Conservation (phyloP, 2,888 invertebrate species). For the Sthenelais limicola region DNA sequence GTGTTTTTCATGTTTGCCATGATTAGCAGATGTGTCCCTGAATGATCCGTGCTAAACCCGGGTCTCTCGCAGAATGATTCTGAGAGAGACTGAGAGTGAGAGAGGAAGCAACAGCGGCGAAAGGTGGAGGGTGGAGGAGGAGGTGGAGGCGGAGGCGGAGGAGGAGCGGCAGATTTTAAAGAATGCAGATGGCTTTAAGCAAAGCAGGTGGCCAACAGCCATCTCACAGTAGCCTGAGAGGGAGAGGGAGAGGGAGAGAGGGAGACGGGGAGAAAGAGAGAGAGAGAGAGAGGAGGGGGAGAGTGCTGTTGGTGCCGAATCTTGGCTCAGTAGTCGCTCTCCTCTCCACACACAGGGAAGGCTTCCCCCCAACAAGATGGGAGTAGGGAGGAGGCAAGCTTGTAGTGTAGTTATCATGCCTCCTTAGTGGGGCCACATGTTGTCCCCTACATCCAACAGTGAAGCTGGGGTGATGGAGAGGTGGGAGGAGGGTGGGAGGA, state of each 20-base stretch:
- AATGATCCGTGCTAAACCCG: too few relatives aligned
- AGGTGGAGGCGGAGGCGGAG: slow-evolving; percentile 1
- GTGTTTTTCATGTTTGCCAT: too few relatives aligned
- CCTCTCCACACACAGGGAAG: not conserved
- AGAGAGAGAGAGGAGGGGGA: not conserved
- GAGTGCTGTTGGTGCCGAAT: not conserved
- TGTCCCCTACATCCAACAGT: too few relatives aligned
- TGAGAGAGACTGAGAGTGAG: too few relatives aligned
- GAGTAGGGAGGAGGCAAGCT: not conserved
- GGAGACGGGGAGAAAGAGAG: slow-evolving; percentile 3
- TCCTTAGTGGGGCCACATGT: not conserved
- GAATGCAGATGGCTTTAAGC: too few relatives aligned
- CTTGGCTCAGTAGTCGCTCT: too few relatives aligned
- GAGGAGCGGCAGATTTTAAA: too few relatives aligned
- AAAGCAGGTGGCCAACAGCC: too few relatives aligned
- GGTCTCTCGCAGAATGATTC: too few relatives aligned
- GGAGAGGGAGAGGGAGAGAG: not conserved
- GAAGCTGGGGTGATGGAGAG: not conserved
- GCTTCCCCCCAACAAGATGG: not conserved
- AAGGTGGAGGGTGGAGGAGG: not conserved
- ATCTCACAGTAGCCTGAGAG: too few relatives aligned
- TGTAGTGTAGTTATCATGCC: not conserved
- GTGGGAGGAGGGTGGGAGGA: not conserved
- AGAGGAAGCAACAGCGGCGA: not conserved
- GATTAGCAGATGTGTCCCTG: too few relatives aligned